Base-by-base conservation (phyloP, 2,888 invertebrate genomes). In the Thymelicus acteon region DNA sequence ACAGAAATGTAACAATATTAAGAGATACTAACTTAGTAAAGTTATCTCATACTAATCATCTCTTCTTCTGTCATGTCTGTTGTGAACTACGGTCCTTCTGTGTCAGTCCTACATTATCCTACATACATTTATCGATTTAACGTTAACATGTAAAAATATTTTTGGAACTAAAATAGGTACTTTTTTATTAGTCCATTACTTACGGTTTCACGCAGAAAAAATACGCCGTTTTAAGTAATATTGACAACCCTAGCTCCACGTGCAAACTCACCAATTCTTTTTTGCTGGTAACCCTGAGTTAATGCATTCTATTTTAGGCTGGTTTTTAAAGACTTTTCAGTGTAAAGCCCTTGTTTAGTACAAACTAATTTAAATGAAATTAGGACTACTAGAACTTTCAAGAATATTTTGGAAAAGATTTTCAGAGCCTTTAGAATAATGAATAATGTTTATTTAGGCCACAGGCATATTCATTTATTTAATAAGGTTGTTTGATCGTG, bases 181-280 rank as follows among this genome's bases (percentile, higher is more conserved):
- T 3, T 24, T 24, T 24, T 24, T 24, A 24, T 24, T 24, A 24
- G 24, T 31, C 5, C 31, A 31, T 31, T 5, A 31, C 2, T 31
- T 5, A 31, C 3, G 31, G 31, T 3, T 31, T 5, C 31, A 31
- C 5, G 31, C 31, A 31, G 31, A 31, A 31, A 31, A 31, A 31
- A 31, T 31, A 31, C 3, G 3, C 31, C 31, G 31, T 31, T 31
- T 31, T 31, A 31, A 49, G 31, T 66, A 57, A 47, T 15, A 44
- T 7, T 12, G 37, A 13, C 58, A 60, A 67, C 58, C 47, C 58
- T 54, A 60, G 58, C 24, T 60, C 24, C 37, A 54, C 24, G 67
- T 61, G 65, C 60, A 47, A 66, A 71, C 47, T 71, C 61, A 37
- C 49, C 61, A 58, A 64, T 70, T 66, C 71, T 57, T 58, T 71